phyloP scores from a whole-genome alignment of 2,113 vertebrate genomes.

The Onychostoma macrolepis region DNA sequence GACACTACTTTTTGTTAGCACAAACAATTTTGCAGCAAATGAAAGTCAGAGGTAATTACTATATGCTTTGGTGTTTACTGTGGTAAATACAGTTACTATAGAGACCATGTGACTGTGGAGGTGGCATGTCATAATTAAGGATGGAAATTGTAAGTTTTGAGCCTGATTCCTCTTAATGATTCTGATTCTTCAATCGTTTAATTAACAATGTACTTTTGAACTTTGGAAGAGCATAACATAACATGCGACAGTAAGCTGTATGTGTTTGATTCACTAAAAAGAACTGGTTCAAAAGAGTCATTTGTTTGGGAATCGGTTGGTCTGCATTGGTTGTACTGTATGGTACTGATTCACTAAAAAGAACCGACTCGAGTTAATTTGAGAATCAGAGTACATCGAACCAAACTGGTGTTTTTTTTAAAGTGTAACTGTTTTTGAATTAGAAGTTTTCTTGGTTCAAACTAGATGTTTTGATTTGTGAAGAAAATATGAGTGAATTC shows the following conservation, averaged over 20 bases:
- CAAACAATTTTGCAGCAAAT: conserved; percentile 7
- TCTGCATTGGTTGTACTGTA: not conserved
- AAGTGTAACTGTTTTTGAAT: not conserved
- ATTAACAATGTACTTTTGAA: not conserved
- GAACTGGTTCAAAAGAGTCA: not conserved
- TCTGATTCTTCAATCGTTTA: not conserved
- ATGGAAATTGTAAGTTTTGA: not conserved
- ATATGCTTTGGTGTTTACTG: conserved; percentile 45
- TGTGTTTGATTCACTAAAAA: not conserved
- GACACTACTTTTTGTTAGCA: not conserved
- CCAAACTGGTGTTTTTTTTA: not conserved
- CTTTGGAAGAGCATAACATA: not conserved
- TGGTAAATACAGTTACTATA: conserved; percentile 34
- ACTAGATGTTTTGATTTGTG: not conserved
- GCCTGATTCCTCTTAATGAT: not conserved
- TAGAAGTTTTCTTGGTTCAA: not conserved
- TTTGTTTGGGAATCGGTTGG: not conserved
- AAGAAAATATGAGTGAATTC: conserved; percentile 31
- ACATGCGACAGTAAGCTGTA: not conserved
- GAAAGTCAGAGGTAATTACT: conserved; percentile 2
- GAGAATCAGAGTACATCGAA: not conserved
- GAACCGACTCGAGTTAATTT: not conserved
- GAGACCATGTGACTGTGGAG: conserved; percentile 41
- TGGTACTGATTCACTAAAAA: not conserved
- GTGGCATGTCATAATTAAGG: not conserved